Evolutionary conservation across 2,113 vertebrate genomes (phyloP), one percentile per base, ranked within the genome.

Genomic region (Pygoscelis antarcticus): DNA sequence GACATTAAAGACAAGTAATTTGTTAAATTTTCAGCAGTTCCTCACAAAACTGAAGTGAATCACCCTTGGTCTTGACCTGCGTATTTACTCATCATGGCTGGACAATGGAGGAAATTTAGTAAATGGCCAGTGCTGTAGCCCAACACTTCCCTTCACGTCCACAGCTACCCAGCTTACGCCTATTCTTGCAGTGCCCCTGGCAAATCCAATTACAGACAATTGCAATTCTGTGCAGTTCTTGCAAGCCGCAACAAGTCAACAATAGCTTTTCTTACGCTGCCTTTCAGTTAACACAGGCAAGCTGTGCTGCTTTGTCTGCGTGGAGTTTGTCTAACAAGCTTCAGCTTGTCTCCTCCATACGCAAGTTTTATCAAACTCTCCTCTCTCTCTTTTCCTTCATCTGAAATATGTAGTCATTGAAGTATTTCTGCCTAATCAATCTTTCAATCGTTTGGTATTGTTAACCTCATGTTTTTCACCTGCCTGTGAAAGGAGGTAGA

Each of bases 211-310:
- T 87, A 58, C 89, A 72, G 69, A 44, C 44, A 74, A 40, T 1
- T 84, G 83, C 46, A 65, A 77, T 44, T 40, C 89, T 62, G 42
- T 21, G n/a, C 22, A 17, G 58, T 18, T 26, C 26, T 22, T 44
- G 44, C 98, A 98, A 97, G 98, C 97, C 83, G 68, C 78, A 96
- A 97, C 98, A 98, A 46, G 98, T 96, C 97, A 97, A 97, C 96
- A 97, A 94, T 72, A 70, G 94, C 68, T 85, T 38, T 69, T 93
- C 91, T 97, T 85, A 60, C 90, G 70, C 95, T 96, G 96, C 96
- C 95, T 97, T 97, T 97, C 97, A 91, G 82, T 23, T 38, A 96
- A 46, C 54, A 36, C 65, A 23, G 71, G 88, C 88, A 29, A 83
- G 68, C 55, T 15, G n/a, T 80, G 90, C 93, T 93, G 60, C 97